phyloP scores from a whole-genome alignment of 2,888 invertebrate genomes.

The Agrypnus murinus region DNA sequence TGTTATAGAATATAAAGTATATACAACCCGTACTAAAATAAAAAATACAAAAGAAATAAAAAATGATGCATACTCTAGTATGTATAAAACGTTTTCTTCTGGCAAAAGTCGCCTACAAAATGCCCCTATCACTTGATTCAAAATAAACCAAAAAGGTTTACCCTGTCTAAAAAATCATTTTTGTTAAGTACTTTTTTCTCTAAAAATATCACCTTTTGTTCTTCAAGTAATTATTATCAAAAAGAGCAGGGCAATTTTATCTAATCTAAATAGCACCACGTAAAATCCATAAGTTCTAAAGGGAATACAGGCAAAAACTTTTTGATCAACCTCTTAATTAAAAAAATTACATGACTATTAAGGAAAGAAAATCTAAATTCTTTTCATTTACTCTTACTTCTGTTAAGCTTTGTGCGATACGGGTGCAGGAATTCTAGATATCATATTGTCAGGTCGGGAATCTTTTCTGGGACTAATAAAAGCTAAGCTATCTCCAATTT shows the following conservation, averaged over 20 bases:
- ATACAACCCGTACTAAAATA: slow-evolving; percentile 34
- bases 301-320: slow-evolving; percentile 10
- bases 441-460: slow-evolving; percentile 71
- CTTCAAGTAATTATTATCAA: neutral
- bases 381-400: neutral
- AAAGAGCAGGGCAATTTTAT: slow-evolving; percentile 23
- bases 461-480: slow-evolving; percentile 73
- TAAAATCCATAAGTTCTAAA: slow-evolving; percentile 26
- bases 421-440: slow-evolving; percentile 74
- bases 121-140: neutral
- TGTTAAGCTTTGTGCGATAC: slow-evolving; percentile 44
- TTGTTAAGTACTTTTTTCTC: slow-evolving; percentile 24
- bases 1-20: slow-evolving; percentile 17
- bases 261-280: slow-evolving; percentile 41
- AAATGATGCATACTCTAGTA: neutral
- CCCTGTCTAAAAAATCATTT: slow-evolving; percentile 15
- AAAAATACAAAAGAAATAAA: slow-evolving; percentile 9
- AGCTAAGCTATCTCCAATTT: slow-evolving; percentile 57
- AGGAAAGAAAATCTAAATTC: neutral
- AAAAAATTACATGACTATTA: neutral
- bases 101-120: slow-evolving; percentile 25
- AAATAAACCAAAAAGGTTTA: slow-evolving; percentile 22
- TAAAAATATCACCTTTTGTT: slow-evolving; percentile 30
- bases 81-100: neutral
- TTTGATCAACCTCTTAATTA: slow-evolving; percentile 19